Evolutionary conservation across 2,797 vertebrate genomes (phyloP).

Genomic region (Bradypus variegatus): DNA sequence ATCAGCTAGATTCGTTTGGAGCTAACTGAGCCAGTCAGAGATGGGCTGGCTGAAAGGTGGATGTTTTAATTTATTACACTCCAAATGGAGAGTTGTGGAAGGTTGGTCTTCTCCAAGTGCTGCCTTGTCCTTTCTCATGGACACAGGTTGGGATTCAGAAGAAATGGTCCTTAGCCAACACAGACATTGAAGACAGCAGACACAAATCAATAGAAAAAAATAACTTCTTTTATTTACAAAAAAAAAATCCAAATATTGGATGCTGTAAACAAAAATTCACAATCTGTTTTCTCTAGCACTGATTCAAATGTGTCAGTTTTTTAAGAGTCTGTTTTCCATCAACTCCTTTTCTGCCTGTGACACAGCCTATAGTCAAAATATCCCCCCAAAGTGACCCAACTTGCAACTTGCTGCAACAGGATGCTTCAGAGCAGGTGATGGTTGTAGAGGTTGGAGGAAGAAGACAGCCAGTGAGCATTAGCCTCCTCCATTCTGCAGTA

Average conservation of each 20-base stretch:
- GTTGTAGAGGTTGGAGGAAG: constrained; percentile 70
- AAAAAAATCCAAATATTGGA: constrained; percentile 87
- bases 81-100: constrained; percentile 62
- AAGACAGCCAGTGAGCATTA: constrained; percentile 70
- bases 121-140: constrained; percentile 50
- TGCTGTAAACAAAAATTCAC: constrained; percentile 86
- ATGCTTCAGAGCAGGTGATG: constrained; percentile 72
- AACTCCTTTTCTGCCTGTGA: constrained; percentile 75
- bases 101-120: constrained; percentile 59
- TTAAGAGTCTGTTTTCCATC: constrained; percentile 73
- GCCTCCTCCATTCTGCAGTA: constrained; percentile 70
- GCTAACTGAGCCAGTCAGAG: constrained; percentile 53
- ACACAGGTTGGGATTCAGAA: constrained; percentile 43
- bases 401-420: constrained; percentile 74
- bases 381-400: constrained; percentile 75
- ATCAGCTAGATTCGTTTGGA: constrained; percentile 61
- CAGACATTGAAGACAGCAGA: constrained; percentile 72
- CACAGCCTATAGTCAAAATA: constrained; percentile 72
- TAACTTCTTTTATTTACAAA: constrained; percentile 86
- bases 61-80: constrained; percentile 65
- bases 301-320: constrained; percentile 67
- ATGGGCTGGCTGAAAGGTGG: constrained; percentile 61
- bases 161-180: constrained; percentile 53
- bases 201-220: constrained; percentile 84
- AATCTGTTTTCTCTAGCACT: constrained; percentile 79